Base-by-base conservation (phyloP, 2,888 invertebrate genomes). In the Nemurella pictetii region DNA sequence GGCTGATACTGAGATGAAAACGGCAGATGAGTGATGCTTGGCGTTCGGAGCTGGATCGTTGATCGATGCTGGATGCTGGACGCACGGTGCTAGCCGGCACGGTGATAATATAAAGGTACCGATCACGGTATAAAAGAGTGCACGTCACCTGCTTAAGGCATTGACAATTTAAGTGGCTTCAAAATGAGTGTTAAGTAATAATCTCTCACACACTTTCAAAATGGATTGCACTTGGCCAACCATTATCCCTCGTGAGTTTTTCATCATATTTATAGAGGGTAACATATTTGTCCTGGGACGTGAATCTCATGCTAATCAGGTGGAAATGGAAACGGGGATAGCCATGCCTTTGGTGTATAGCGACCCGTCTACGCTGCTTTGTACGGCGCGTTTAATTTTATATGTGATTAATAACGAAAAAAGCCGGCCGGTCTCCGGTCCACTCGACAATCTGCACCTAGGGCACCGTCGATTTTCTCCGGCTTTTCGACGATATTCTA, bases 391-490 rank as follows among this genome's bases (percentile, higher is more conserved):
- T 80, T n/a, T 80, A 80, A 30, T 30, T 32, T 26, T 27, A 26
- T 30, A 78, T 81, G 80, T 81, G 80, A 81, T 81, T 81, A 81
- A 36, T 81, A 81, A 81, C 20, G 55, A 55, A 55, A 55, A 55
- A 55, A 55, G 9, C 55, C 20, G n/a, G 4, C 15, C 15, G 27
- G 25, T 27, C 28, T 77, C 28, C 15, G n/a, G 30, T 35, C 25
- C 35, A 80, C 80, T 36, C 36, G 9, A 81, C 35, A 55, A 55
- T 55, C 55, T 55, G 9, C 55, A 55, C 55, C 55, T 55, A 55
- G 55, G 55, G 55, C 55, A 15, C 15, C 55, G 35, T 7, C 30
- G 25, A 30, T 32, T 80, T 80, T 3, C 9, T 28, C 75, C 75
- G 75, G 32, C 36, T 81, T 81, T 30, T 30, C 9, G 75, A 81